Evolutionary conservation across 1,140 invertebrate species (phyloP).

Genomic region (Trichoplusia ni): DNA sequence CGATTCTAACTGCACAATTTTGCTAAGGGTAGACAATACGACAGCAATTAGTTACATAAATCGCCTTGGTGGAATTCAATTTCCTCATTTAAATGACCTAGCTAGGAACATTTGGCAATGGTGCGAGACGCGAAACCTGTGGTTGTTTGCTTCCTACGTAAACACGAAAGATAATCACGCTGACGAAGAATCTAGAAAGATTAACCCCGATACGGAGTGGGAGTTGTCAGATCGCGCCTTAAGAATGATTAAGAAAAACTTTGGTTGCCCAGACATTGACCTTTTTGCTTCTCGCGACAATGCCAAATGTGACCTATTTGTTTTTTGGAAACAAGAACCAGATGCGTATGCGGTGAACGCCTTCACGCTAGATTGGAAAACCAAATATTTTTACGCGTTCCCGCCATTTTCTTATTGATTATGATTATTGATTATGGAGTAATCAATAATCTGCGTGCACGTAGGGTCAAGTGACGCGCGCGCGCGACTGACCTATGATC

Average conservation of each 20-base stretch:
- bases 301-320: slow-evolving; percentile 33
- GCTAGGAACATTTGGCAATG: slow-evolving; percentile 56
- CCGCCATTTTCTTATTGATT: slow-evolving; percentile 40
- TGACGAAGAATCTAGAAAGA: slow-evolving; percentile 40
- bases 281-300: slow-evolving; percentile 42
- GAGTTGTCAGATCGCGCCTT: slow-evolving; percentile 27
- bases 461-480: too few species aligned
- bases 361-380: slow-evolving; percentile 40
- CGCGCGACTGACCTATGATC: too few species aligned
- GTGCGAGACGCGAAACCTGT: slow-evolving; percentile 56
- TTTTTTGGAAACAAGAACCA: slow-evolving; percentile 40
- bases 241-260: slow-evolving; percentile 1
- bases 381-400: slow-evolving; percentile 40
- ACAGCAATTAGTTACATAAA: slow-evolving; percentile 69
- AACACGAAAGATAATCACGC: slow-evolving; percentile 53
- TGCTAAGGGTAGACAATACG: slow-evolving; percentile 61
- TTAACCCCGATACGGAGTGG: slow-evolving; percentile 45
- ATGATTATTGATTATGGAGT: too few species aligned
- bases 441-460: too few species aligned
- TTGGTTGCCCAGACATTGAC: slow-evolving; percentile 40
- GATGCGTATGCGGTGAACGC: slow-evolving; percentile 35
- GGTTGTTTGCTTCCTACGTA: slow-evolving; percentile 60
- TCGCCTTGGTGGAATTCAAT: slow-evolving; percentile 52
- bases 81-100: slow-evolving; percentile 48
- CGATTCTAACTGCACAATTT: slow-evolving; percentile 45